phyloP scores from a whole-genome alignment of 1,140 invertebrate genomes.

The Drosophila pruinosa region DNA sequence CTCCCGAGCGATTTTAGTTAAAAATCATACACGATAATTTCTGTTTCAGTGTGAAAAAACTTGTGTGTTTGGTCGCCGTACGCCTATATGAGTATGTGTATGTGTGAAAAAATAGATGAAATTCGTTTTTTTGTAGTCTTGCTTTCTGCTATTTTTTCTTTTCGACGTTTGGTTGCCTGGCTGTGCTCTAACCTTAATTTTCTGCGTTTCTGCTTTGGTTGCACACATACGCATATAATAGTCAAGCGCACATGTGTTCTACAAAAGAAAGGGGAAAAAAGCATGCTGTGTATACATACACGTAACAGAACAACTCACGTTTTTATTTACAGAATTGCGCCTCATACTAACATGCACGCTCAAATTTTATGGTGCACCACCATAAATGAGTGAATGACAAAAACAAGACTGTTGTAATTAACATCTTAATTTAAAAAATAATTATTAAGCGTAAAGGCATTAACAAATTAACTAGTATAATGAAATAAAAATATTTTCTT shows the following conservation, averaged over 20 bases:
- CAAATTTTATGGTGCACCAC: background rate
- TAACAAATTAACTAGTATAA: no score
- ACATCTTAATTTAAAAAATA: background rate
- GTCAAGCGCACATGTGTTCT: conserved; percentile 70
- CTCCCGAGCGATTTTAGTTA: conserved; percentile 38
- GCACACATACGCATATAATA: conserved; percentile 50
- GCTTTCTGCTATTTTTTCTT: conserved; percentile 64
- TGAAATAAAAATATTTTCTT: background rate
- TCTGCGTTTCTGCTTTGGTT: conserved; percentile 76
- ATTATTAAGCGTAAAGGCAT: background rate
- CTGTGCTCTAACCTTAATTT: conserved; percentile 82
- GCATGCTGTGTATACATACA: conserved; percentile 75
- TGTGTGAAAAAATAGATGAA: conserved; percentile 33
- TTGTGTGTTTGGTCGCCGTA: conserved; percentile 43
- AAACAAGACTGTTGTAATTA: background rate
- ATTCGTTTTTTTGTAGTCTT: conserved; percentile 37
- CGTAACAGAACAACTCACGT: conserved; percentile 75
- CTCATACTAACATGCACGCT: background rate
- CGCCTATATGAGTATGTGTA: conserved; percentile 24
- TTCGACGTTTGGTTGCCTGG: conserved; percentile 63
- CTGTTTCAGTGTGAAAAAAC: conserved; percentile 40
- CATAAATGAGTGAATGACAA: conserved; percentile 61
- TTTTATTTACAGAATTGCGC: conserved; percentile 46
- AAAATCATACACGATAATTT: conserved; percentile 45
- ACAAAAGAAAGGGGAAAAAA: conserved; percentile 38